Evolutionary conservation across 1,140 invertebrate genomes (phyloP).

Genomic region (Lamellibrachia luymesi): DNA sequence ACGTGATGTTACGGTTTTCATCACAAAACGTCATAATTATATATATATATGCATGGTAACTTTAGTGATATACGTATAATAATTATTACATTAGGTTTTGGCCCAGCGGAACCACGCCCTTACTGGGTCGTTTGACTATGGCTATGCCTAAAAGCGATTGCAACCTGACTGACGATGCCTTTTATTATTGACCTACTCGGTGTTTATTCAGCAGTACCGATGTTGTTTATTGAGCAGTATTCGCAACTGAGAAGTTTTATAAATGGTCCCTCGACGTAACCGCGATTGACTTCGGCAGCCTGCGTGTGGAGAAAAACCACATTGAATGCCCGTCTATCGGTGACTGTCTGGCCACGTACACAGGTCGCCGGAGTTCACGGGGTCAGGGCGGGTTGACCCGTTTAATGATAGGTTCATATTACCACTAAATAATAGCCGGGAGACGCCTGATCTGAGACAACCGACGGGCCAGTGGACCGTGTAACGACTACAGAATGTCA

Average conservation of each 20-base stretch:
- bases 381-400: not conserved
- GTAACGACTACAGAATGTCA: not conserved
- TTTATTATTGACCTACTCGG: not conserved
- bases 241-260: not conserved
- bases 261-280: constrained; percentile 1
- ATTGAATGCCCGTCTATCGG: not conserved
- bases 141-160: not conserved
- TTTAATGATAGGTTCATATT: not conserved
- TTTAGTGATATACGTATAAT: no score
- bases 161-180: not conserved
- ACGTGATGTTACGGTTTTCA: no score
- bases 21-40: no score
- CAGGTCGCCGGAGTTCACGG: not conserved
- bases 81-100: no score
- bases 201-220: not conserved
- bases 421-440: not conserved
- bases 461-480: not conserved
- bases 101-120: no score
- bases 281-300: not conserved
- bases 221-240: not conserved
- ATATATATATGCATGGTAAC: no score
- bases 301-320: not conserved
- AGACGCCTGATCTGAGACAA: not conserved
- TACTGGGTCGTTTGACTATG: no score
- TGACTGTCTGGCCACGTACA: not conserved